Percentiles rank a stretch among this genome's conserved stretches.
Conservation (phyloP, 2,113 vertebrate genomes). For the Pristiophorus japonicus region DNA sequence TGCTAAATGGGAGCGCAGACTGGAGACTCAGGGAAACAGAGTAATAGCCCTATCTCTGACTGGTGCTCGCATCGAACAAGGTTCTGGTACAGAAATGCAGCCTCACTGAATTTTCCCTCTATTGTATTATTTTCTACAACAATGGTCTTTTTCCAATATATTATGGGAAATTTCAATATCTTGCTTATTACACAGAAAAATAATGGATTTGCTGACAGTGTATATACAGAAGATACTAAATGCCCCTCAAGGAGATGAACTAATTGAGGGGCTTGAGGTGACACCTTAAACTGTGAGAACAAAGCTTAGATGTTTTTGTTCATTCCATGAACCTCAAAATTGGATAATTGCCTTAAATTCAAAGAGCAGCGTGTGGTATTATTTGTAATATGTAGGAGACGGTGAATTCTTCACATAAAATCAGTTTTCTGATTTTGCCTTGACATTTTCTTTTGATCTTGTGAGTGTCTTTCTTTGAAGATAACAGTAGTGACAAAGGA, state of each 20-base stretch:
- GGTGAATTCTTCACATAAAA: background rate
- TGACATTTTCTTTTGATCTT: conserved; percentile 16
- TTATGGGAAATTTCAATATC: background rate
- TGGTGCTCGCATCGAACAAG: background rate
- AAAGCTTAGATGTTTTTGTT: background rate
- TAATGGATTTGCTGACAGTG: background rate
- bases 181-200: background rate
- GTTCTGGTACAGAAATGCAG: background rate
- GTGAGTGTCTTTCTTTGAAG: conserved; percentile 1
- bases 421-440: background rate
- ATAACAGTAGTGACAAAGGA: conserved; percentile 21
- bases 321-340: conserved; percentile 7
- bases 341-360: background rate
- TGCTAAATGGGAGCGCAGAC: background rate
- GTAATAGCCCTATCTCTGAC: background rate
- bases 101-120: background rate
- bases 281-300: background rate
- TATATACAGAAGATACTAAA: background rate
- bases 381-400: background rate
- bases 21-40: background rate
- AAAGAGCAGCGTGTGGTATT: background rate
- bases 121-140: background rate
- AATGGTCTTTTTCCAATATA: background rate
- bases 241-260: background rate
- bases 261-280: background rate